Percentiles rank a stretch among this genome's conserved stretches.
These are phyloP conservation scores for Dasypogon diadema DNA, from an alignment of 2,888 invertebrate species.

Conservation along the genomic window DNA sequence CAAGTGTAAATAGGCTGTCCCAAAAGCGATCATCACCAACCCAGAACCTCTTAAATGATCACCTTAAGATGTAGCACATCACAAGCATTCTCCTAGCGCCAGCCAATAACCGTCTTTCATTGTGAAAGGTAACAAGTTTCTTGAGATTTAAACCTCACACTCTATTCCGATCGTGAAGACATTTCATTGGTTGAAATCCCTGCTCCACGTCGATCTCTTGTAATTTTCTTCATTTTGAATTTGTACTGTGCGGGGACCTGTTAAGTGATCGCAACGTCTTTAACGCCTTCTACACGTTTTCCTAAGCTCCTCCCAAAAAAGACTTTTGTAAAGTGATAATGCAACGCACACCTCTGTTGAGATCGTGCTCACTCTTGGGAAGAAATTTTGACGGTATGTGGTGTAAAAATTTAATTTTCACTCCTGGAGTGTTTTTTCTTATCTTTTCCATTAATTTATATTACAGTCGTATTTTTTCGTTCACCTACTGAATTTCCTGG, in stretches of 20 bases:
- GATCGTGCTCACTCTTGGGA: slow-evolving; percentile 25
- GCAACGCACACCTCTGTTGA: slow-evolving; percentile 22
- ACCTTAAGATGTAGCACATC: not conserved
- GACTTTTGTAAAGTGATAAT: slow-evolving; percentile 33
- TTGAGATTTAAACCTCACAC: not conserved
- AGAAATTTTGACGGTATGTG: slow-evolving; percentile 54
- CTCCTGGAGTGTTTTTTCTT: slow-evolving; percentile 46
- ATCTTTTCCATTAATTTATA: slow-evolving; percentile 15
- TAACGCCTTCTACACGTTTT: not conserved
- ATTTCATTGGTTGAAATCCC: slow-evolving; percentile 16
- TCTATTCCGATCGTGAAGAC: not conserved
- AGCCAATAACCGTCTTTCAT: slow-evolving; percentile 1
- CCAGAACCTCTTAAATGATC: not conserved
- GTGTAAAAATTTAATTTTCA: slow-evolving; percentile 56
- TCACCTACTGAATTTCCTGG: slow-evolving; percentile 1
- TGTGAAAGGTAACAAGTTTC: slow-evolving; percentile 16
- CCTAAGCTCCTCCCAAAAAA: slow-evolving; percentile 29
- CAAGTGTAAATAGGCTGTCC: slow-evolving; percentile 40
- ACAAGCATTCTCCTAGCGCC: not conserved
- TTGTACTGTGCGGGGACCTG: not conserved
- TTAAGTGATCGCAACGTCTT: slow-evolving; percentile 24
- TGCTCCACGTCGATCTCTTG: not conserved
- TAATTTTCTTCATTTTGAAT: slow-evolving; percentile 45
- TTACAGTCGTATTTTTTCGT: slow-evolving; percentile 27
- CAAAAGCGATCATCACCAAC: slow-evolving; percentile 27